Base-by-base conservation (phyloP, 1,140 invertebrate species). In the Scaptomyza hsui region DNA sequence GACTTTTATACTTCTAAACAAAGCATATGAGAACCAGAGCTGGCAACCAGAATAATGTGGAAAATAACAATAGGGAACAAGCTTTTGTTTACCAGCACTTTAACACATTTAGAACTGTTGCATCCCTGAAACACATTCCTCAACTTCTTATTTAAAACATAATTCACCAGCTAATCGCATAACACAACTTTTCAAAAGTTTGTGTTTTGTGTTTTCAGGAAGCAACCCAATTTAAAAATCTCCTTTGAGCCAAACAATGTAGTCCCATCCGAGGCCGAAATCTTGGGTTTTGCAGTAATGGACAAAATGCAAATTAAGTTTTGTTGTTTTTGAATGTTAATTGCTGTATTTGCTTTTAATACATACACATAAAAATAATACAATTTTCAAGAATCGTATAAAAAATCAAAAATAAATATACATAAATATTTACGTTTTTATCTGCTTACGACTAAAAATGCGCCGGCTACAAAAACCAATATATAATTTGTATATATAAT, bases 211-310 rank as follows among this genome's bases (percentile, higher is more conserved):
- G 12, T 15, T 19, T 65, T 13, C 21, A 73, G 72, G 37, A n/a
- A 49, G 1, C 69, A 79, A 73, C 56, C 32, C 0, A 70, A 73
- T 24, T 55, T 85, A 2, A 32, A 39, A 15, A 24, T 85, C n/a
- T 62, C 60, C 0, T 85, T 79, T 24, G 37, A 73, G 1, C 7
- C 52, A 2, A 29, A 70, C 5, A 9, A 56, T 24, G 16, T 79
- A 4, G n/a, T 79, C 26, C 26, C 6, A 29, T 41, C 7, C 65
- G 10, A 76, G 67, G 68, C 3, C 6, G 4, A 24, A 24, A 73
- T 63, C n/a, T 55, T 72, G 3, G 51, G 80, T 9, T 83, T 83
- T 53, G 21, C 85, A 3, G 75, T 83, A 65, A 61, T n/a, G n/a
- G n/a, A n/a, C n/a, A 9, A 51, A 26, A 2, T 6, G 2, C 5